phyloP scores from a whole-genome alignment of 2,888 invertebrate genomes.

The Carpatolechia fugitivella region DNA sequence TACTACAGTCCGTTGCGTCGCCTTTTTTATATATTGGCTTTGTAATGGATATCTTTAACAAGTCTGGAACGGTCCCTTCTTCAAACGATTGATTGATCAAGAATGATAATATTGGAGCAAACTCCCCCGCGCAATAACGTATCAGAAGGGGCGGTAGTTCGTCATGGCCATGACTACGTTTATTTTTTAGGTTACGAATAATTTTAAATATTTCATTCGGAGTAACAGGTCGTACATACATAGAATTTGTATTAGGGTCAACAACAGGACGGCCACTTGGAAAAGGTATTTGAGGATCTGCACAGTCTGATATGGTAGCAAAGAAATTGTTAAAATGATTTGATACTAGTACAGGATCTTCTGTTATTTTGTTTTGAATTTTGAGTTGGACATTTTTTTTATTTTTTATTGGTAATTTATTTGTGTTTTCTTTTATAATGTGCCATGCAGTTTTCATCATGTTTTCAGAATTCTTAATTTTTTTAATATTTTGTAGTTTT shows the following conservation, averaged over 20 bases:
- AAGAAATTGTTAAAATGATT: conserved; percentile 4
- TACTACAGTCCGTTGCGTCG: neutral
- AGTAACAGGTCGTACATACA: neutral
- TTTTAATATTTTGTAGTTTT: neutral
- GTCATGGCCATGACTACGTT: conserved; percentile 8
- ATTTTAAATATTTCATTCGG: neutral
- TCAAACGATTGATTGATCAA: conserved; percentile 8
- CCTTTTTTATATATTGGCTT: conserved; percentile 11
- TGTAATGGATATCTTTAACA: conserved; percentile 3
- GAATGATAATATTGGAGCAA: neutral
- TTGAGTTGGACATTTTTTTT: neutral
- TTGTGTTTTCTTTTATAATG: neutral
- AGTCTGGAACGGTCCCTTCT: conserved; percentile 5
- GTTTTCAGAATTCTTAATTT: conserved; percentile 2
- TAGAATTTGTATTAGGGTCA: neutral
- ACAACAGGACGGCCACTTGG: neutral
- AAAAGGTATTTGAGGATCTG: too few relatives aligned
- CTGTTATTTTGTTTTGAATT: neutral
- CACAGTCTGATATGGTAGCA: neutral
- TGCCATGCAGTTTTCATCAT: neutral
- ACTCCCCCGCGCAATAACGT: neutral
- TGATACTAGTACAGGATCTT: neutral
- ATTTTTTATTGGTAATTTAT: neutral
- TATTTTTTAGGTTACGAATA: conserved; percentile 8
- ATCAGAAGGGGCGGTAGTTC: conserved; percentile 4